Evolutionary conservation across 2,113 vertebrate genomes (phyloP).

Genomic region (Brachypodius melanocephalos): DNA sequence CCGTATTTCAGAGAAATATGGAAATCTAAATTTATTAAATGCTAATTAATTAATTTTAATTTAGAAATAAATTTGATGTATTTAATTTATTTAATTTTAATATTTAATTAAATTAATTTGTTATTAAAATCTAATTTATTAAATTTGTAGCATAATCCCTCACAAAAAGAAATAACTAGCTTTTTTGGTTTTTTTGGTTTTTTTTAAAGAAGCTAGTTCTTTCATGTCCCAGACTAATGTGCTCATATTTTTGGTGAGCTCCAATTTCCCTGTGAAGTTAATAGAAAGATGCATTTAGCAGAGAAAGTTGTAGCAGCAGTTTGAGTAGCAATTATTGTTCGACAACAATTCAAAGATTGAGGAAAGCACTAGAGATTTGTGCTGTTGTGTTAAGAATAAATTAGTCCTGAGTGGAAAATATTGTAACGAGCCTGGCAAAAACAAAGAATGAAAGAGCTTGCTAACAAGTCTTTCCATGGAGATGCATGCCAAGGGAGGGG

Average conservation of each 20-base stretch:
- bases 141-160: background rate
- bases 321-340: background rate
- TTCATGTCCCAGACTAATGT: background rate
- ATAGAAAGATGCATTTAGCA: background rate
- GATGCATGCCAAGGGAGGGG: conserved; percentile 20
- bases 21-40: background rate
- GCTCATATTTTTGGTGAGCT: background rate
- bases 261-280: background rate
- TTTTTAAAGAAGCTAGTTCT: background rate
- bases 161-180: background rate
- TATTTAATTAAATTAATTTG: no score
- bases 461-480: background rate
- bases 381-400: background rate
- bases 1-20: background rate
- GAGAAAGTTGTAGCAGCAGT: background rate
- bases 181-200: no score
- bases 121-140: background rate
- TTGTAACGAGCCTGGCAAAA: conserved; percentile 43
- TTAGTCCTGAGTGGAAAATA: conserved; percentile 51
- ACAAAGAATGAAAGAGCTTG: background rate
- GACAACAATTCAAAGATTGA: background rate
- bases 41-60: background rate
- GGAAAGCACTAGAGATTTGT: background rate
- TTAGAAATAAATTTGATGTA: no score
- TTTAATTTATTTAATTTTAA: no score